phyloP scores from a whole-genome alignment of 2,113 vertebrate species.

The Aplodontia rufa region DNA sequence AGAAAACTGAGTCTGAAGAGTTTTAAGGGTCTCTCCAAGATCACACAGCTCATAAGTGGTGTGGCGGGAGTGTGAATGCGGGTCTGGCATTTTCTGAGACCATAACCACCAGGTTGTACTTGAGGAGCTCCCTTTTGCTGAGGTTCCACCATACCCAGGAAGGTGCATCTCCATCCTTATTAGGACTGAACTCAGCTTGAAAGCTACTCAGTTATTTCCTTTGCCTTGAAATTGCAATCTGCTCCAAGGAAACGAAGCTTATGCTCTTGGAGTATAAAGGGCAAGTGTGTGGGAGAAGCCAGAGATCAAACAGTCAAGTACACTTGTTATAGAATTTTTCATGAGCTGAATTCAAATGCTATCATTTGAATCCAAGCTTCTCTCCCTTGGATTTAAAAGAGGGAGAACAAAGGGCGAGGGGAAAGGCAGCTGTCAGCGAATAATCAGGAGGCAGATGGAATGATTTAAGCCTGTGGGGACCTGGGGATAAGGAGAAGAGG shows the following conservation, averaged over 20 bases:
- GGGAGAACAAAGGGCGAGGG: slow-evolving; percentile 67
- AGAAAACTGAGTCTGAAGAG: not conserved
- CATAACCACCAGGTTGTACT: not conserved
- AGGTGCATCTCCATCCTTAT: not conserved
- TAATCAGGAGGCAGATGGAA: slow-evolving; percentile 63
- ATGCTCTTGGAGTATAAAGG: slow-evolving; percentile 61
- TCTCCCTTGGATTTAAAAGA: slow-evolving; percentile 56
- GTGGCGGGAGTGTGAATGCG: not conserved
- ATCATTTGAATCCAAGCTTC: slow-evolving; percentile 40
- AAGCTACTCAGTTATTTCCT: slow-evolving; percentile 58
- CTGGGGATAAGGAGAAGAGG: not conserved
- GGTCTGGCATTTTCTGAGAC: not conserved
- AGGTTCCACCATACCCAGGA: not conserved
- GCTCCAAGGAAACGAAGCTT: slow-evolving; percentile 71
- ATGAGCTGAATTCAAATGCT: slow-evolving; percentile 74
- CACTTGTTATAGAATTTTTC: slow-evolving; percentile 79
- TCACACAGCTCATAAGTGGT: not conserved
- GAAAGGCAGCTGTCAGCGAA: slow-evolving; percentile 56
- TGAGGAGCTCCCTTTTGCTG: not conserved
- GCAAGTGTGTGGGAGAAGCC: slow-evolving; percentile 62
- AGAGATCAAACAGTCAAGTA: slow-evolving; percentile 67
- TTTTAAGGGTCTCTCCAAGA: not conserved
- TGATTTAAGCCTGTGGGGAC: not conserved
- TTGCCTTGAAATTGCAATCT: slow-evolving; percentile 71
- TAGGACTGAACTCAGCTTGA: slow-evolving; percentile 65